Evolutionary conservation across 2,888 invertebrate genomes (phyloP), one percentile per base, ranked within the genome.

Genomic region (Drosophila testacea): DNA sequence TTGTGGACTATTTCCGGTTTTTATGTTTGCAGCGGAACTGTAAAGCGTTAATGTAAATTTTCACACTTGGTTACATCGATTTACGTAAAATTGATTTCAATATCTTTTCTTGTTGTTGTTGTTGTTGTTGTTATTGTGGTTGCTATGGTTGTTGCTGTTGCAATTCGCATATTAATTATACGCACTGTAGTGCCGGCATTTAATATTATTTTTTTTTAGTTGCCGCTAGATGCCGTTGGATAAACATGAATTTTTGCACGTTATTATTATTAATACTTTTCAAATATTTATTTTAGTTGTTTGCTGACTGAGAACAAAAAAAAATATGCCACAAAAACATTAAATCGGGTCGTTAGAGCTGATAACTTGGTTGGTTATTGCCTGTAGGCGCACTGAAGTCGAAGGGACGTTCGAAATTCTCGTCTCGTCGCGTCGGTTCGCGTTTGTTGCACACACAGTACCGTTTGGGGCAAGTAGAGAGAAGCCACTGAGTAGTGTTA

Each of bases 171-270:
- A 72, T 65, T 52, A 42, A 75, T 57, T 55, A 69, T 68, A 59
- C 60, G 66, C 74, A 79, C 72, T 69, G 63, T 59, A 66, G 47
- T 77, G 39, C 78, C 78, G 73, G 77, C 57, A 64, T 61, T 9
- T 2, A n/a, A 9, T 10, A 32, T 32, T 6, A 7, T 6, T 32
- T 32, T 32, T 32, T 38, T 52, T 30, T 39, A 6, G 28, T 50
- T 50, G 56, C 32, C 51, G 42, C n/a, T 38, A 7, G 32, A 42
- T 48, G 55, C 36, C 47, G 61, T 22, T 44, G 16, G 27, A 47
- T 62, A 48, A 70, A 70, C 44, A 42, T 48, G 60, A 22, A 22
- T 22, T 60, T 65, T 34, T 32, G 52, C 73, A 67, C 67, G 34
- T 27, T 54, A 36, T 34, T n/a, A 47, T 48, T 48, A 39, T 56